Evolutionary conservation across 2,113 vertebrate species (phyloP).

Genomic region (Rhineura floridana): DNA sequence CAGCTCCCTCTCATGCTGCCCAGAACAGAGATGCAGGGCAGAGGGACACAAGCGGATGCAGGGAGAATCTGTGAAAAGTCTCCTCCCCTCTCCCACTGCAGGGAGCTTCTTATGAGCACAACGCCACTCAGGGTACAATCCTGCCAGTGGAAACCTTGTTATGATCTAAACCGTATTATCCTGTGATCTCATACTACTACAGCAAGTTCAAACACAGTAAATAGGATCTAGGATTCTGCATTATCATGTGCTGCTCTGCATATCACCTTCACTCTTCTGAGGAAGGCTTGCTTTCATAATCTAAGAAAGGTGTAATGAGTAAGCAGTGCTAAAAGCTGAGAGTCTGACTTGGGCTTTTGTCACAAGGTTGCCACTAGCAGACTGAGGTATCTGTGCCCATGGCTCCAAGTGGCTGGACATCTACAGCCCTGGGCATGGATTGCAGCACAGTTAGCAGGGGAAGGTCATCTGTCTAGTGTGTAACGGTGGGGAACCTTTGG

Average conservation of each 20-base stretch:
- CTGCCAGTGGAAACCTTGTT: too few species aligned
- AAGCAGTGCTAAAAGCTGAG: background rate
- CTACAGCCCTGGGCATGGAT: background rate
- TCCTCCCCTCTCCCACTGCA: too few species aligned
- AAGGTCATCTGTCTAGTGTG: background rate
- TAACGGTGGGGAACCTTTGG: too few species aligned
- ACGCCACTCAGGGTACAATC: too few species aligned
- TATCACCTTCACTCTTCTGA: background rate
- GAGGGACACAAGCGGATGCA: too few species aligned
- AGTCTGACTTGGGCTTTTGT: background rate
- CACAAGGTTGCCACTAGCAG: background rate
- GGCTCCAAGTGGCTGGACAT: background rate
- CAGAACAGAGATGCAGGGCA: too few species aligned
- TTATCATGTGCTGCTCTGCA: background rate
- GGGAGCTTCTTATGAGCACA: too few species aligned
- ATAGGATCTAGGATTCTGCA: background rate
- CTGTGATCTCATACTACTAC: background rate
- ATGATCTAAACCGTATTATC: too few species aligned
- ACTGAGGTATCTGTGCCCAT: background rate
- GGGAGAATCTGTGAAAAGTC: too few species aligned
- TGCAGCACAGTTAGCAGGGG: background rate
- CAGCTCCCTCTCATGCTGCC: too few species aligned
- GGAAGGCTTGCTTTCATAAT: background rate
- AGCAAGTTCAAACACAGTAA: background rate
- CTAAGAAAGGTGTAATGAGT: background rate